Percentiles rank a stretch among this genome's conserved stretches.
These are phyloP conservation scores for Coranthus polyacanthus DNA, from an alignment of 2,797 vertebrate genomes.

Conservation along the genomic window DNA sequence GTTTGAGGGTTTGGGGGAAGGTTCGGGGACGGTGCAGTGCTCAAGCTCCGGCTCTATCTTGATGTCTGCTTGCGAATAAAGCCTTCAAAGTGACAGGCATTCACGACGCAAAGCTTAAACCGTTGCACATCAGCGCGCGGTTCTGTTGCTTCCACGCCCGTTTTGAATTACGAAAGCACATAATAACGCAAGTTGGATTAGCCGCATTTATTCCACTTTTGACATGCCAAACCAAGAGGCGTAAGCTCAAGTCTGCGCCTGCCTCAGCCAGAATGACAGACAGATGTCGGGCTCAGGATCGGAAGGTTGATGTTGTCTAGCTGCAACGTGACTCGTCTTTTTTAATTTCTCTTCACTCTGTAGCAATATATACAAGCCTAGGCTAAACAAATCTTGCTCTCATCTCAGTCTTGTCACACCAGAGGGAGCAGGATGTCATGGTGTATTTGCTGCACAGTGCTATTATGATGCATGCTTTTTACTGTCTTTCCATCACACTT, in stretches of 20 bases:
- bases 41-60: constrained; percentile 22
- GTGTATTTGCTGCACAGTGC: constrained; percentile 1
- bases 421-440: constrained; percentile 16
- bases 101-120: constrained; percentile 34
- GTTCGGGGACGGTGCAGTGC: constrained; percentile 18
- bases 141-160: neutral
- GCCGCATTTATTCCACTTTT: constrained; percentile 46
- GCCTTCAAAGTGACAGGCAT: constrained; percentile 32
- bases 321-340: constrained; percentile 3
- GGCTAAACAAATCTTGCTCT: constrained; percentile 22
- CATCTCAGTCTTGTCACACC: neutral
- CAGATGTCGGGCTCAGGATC: constrained; percentile 30
- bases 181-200: constrained; percentile 43
- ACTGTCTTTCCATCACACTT: constrained; percentile 30
- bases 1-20: constrained; percentile 22
- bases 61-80: constrained; percentile 43
- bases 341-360: constrained; percentile 6
- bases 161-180: constrained; percentile 32
- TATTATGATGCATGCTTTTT: constrained; percentile 26
- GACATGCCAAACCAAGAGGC: constrained; percentile 32
- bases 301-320: constrained; percentile 34
- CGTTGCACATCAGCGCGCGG: constrained; percentile 14
- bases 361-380: constrained; percentile 9
- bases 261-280: constrained; percentile 25
- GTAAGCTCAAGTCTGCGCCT: neutral